Conservation (phyloP, 1,140 invertebrate genomes). For the Trichomalopsis sarcophagae region DNA sequence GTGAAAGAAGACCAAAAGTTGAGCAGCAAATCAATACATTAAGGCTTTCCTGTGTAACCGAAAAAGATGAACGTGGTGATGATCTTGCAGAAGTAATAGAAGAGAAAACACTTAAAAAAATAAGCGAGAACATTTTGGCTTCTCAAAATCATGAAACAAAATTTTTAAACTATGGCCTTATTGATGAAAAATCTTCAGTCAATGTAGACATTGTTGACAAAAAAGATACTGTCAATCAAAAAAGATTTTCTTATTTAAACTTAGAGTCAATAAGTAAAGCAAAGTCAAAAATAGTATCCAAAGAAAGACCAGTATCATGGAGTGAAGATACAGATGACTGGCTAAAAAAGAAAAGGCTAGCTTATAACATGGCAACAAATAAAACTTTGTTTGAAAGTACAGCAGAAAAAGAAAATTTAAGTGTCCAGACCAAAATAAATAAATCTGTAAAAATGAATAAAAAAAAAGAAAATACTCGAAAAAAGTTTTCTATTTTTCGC, state of each 20-base stretch:
- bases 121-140: slow-evolving; percentile 67
- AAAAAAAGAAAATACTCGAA: slow-evolving; percentile 61
- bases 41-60: slow-evolving; percentile 11
- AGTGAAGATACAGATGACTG: slow-evolving; percentile 68
- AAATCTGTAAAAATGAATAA: slow-evolving; percentile 52
- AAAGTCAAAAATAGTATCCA: slow-evolving; percentile 50
- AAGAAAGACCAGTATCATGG: slow-evolving; percentile 67
- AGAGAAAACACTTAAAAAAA: slow-evolving; percentile 62
- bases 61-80: slow-evolving; percentile 13
- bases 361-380: slow-evolving; percentile 64
- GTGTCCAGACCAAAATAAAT: slow-evolving; percentile 46
- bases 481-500: slow-evolving; percentile 68
- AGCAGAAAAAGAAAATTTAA: slow-evolving; percentile 64
- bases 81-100: background rate
- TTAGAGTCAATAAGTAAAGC: slow-evolving; percentile 55
- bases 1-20: slow-evolving; percentile 59
- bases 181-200: slow-evolving; percentile 56
- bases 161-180: slow-evolving; percentile 69
- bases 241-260: slow-evolving; percentile 59
- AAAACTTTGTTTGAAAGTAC: slow-evolving; percentile 53
- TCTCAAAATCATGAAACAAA: slow-evolving; percentile 64
- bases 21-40: slow-evolving; percentile 26
- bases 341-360: slow-evolving; percentile 67
- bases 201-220: slow-evolving; percentile 54
- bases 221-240: slow-evolving; percentile 46